Evolutionary conservation across 1,140 invertebrate species (phyloP).

Genomic region (Drosophila pectinifera): DNA sequence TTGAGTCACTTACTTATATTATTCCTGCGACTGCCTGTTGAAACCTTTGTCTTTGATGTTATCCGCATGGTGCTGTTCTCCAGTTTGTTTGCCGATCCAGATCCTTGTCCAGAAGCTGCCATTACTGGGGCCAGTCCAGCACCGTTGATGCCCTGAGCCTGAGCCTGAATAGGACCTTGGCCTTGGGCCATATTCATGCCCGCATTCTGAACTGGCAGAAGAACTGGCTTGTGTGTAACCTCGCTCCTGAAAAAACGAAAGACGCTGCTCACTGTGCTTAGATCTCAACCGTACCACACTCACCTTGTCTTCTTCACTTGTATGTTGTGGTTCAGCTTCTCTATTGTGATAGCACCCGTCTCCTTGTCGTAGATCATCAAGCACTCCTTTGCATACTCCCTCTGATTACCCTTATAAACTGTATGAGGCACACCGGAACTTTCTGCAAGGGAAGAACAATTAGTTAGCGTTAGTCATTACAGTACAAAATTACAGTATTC

Average conservation of each 20-base stretch:
- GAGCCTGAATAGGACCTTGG: conserved; percentile 3
- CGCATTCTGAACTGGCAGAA: conserved; percentile 62
- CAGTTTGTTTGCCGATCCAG: conserved; percentile 64
- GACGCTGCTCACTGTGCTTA: background rate
- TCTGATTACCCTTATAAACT: conserved; percentile 96
- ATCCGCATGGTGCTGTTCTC: conserved; percentile 83
- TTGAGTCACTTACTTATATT: conserved; percentile 71
- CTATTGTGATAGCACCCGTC: conserved; percentile 96
- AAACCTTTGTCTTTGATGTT: conserved; percentile 83
- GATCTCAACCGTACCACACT: conserved; percentile 5
- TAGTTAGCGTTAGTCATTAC: background rate
- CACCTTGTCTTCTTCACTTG: conserved; percentile 97
- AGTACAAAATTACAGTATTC: conserved; percentile 1
- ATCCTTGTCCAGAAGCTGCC: conserved; percentile 48
- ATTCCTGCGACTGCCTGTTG: conserved; percentile 81
- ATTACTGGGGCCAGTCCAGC: conserved; percentile 6
- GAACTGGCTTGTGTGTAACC: conserved; percentile 76
- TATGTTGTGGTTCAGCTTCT: conserved; percentile 95
- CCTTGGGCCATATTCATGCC: conserved; percentile 22
- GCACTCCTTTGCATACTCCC: conserved; percentile 96
- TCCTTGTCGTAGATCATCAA: conserved; percentile 96
- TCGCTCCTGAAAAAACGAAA: conserved; percentile 61
- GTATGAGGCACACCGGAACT: conserved; percentile 94
- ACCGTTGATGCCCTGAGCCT: conserved; percentile 25
- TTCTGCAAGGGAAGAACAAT: conserved; percentile 57